Evolutionary conservation across 2,797 vertebrate species (phyloP).

Genomic region (Bryconaethiops microstoma): DNA sequence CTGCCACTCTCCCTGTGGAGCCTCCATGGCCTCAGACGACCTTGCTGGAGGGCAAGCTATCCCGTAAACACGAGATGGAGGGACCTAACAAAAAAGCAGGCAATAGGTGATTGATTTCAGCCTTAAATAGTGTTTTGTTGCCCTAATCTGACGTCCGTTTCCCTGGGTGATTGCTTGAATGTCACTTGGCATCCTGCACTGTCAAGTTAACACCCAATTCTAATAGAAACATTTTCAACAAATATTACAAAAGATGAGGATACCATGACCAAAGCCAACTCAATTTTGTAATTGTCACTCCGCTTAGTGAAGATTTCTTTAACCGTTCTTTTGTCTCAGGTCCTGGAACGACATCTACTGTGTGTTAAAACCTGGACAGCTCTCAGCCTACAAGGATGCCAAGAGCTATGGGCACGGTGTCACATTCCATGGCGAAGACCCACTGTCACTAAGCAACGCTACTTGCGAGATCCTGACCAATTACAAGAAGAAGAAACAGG

Average conservation of each 20-base stretch:
- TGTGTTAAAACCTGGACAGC: constrained; percentile 86
- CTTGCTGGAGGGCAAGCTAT: constrained; percentile 86
- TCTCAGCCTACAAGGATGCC: constrained; percentile 90
- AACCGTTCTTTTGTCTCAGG: constrained; percentile 70
- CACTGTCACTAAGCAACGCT: constrained; percentile 81
- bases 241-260: background rate
- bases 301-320: background rate
- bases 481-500: constrained; percentile 97
- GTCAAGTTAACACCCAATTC: too few relatives aligned
- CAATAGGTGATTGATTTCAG: constrained; percentile 80
- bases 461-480: constrained; percentile 85
- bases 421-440: constrained; percentile 90
- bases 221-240: background rate
- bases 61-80: constrained; percentile 91
- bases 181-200: too few relatives aligned
- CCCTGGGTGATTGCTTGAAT: background rate
- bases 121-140: background rate
- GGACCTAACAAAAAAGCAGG: constrained; percentile 89
- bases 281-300: background rate
- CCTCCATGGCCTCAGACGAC: constrained; percentile 64
- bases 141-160: background rate
- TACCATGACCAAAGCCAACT: background rate
- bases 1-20: constrained; percentile 81
- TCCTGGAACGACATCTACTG: constrained; percentile 96
- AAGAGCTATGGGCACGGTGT: constrained; percentile 85